Evolutionary conservation across 2,113 vertebrate genomes (phyloP).

Genomic region (Macquaria australasica): DNA sequence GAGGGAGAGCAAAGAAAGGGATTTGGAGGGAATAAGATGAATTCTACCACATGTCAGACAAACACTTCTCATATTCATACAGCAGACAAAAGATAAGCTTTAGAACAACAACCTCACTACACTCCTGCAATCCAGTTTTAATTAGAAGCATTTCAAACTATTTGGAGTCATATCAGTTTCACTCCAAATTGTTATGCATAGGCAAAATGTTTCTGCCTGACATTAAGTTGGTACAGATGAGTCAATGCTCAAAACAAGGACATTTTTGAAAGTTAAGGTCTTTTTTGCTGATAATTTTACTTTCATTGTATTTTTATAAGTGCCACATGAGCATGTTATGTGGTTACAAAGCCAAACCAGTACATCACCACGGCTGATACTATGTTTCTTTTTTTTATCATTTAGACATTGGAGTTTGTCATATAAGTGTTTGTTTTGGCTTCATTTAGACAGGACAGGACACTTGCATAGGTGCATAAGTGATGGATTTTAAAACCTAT

Average conservation of each 20-base stretch:
- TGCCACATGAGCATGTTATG: not conserved
- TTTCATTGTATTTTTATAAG: not conserved
- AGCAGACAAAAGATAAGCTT: not conserved
- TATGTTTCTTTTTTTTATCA: not conserved
- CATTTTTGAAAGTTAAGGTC: not conserved
- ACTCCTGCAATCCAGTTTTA: not conserved
- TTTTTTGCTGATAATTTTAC: not conserved
- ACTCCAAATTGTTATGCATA: not conserved
- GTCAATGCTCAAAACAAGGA: not conserved
- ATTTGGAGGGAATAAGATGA: not conserved
- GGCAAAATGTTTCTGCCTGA: not conserved
- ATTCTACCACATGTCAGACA: not conserved
- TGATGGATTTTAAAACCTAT: not conserved
- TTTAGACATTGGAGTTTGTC: not conserved
- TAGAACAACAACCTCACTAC: too few relatives aligned
- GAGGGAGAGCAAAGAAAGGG: not conserved
- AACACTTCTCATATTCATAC: not conserved
- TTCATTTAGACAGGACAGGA: slow-evolving; percentile 9
- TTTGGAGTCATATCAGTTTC: not conserved
- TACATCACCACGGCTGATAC: not conserved
- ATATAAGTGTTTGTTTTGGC: not conserved
- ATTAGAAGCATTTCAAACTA: not conserved
- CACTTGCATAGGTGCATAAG: not conserved
- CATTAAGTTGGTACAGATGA: not conserved
- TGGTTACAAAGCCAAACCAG: not conserved